Evolutionary conservation across 2,113 vertebrate genomes (phyloP).

Genomic region (Tyrannus savana): DNA sequence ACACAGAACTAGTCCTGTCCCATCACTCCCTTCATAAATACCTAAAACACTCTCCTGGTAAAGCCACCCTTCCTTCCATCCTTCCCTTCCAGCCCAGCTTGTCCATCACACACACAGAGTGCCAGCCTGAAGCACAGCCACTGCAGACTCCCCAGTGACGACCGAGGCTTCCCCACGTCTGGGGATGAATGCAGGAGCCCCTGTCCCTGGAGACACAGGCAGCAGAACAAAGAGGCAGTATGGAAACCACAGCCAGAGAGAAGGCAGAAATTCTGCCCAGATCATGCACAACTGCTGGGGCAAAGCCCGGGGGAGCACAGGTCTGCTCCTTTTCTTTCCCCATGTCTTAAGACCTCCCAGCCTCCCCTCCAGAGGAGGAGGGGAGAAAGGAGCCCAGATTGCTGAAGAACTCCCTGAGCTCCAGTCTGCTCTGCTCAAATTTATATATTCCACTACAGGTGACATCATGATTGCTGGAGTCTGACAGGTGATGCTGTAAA

Average conservation of each 20-base stretch:
- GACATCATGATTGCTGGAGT: slow-evolving; percentile 63
- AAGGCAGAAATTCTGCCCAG: background rate
- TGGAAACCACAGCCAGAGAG: background rate
- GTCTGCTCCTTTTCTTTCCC: background rate
- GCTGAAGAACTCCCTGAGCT: background rate
- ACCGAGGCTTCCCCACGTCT: background rate
- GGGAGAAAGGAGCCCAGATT: background rate
- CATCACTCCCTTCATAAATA: background rate
- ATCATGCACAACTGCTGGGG: background rate
- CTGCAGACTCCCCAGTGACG: accelerated
- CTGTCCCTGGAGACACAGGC: background rate
- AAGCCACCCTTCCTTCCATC: background rate
- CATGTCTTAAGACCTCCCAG: background rate
- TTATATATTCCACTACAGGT: slow-evolving; percentile 60
- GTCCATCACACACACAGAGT: accelerated
- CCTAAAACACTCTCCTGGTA: background rate
- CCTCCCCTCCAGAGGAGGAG: background rate
- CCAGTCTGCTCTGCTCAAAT: background rate
- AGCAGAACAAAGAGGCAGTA: background rate
- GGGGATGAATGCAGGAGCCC: accelerated
- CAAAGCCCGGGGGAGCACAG: background rate
- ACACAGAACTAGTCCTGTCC: background rate
- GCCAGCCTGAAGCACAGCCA: background rate
- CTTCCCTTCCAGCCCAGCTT: background rate
- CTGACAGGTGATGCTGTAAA: slow-evolving; percentile 71